These are phyloP conservation scores for Encarsia formosa DNA, from an alignment of 2,888 invertebrate genomes.

Conservation along the genomic window DNA sequence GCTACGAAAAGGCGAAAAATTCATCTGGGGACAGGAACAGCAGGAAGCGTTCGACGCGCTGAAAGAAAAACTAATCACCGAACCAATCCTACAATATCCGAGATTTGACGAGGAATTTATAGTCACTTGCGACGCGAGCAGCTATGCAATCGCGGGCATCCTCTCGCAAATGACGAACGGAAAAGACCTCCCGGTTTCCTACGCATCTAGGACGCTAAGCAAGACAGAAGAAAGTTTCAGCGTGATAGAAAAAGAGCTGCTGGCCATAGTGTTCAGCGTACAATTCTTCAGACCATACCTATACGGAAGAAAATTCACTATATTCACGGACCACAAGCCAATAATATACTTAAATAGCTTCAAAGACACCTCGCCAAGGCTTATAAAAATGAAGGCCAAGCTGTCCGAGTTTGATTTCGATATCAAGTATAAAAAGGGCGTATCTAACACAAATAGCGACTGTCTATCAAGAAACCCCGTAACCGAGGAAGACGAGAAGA, in stretches of 20 bases:
- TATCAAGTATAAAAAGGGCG: constrained; percentile 22
- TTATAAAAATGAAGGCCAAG: constrained; percentile 17
- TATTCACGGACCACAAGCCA: constrained; percentile 26
- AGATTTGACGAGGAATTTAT: constrained; percentile 22
- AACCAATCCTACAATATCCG: constrained; percentile 23
- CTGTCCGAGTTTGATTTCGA: constrained; percentile 22
- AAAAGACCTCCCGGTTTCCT: constrained; percentile 20
- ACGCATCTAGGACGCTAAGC: constrained; percentile 16
- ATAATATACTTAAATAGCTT: constrained; percentile 15
- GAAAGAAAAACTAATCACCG: constrained; percentile 12
- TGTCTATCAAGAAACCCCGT: constrained; percentile 22
- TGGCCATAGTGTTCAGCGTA: constrained; percentile 16
- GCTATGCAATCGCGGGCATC: constrained; percentile 10
- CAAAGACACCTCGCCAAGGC: neutral
- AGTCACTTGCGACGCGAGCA: constrained; percentile 25
- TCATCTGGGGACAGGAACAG: constrained; percentile 6
- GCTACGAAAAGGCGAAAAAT: constrained; percentile 14
- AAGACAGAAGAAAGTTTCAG: constrained; percentile 18
- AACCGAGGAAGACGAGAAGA: no score
- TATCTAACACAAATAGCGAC: constrained; percentile 20
- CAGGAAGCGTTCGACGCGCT: constrained; percentile 15
- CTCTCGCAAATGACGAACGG: constrained; percentile 11
- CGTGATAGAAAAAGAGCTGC: constrained; percentile 19
- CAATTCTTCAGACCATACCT: neutral
- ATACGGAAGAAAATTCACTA: constrained; percentile 14